phyloP scores from a whole-genome alignment of 1,140 invertebrate genomes.

The Babylonia areolata region DNA sequence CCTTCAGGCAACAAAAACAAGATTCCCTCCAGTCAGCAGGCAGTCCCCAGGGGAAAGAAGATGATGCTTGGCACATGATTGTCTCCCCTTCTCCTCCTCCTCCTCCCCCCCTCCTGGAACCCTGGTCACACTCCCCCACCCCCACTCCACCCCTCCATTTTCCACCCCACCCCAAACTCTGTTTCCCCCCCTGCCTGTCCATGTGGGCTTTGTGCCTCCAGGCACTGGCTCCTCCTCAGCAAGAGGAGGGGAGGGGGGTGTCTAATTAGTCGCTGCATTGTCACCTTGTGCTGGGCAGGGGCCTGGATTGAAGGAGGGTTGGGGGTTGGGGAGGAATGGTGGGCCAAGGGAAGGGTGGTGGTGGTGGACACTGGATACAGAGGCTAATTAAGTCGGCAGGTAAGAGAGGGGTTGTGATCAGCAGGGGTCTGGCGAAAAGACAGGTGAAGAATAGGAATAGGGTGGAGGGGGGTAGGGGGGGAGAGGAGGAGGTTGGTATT shows the following conservation, averaged over 20 bases:
- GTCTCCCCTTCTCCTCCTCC: conserved; percentile 25
- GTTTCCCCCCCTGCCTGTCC: neutral
- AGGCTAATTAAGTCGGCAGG: conserved; percentile 34
- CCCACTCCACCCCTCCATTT: neutral
- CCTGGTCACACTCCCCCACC: neutral
- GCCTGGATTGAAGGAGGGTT: neutral
- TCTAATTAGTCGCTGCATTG: conserved; percentile 20
- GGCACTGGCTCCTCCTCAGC: neutral
- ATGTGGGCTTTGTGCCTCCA: conserved; percentile 2
- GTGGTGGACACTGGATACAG: neutral
- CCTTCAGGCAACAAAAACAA: conserved; percentile 25
- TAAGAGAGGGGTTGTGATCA: conserved; percentile 14
- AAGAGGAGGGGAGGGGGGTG: neutral
- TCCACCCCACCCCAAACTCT: neutral
- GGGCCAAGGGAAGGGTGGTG: no score
- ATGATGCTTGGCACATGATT: neutral
- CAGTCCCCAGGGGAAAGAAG: conserved; percentile 1
- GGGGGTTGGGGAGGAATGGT: no score
- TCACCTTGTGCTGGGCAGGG: neutral
- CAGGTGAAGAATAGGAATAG: conserved; percentile 17
- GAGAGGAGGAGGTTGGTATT: no score
- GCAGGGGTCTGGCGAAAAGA: conserved; percentile 4
- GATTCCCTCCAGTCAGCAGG: conserved; percentile 17
- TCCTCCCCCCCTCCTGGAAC: neutral
- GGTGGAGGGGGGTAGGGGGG: neutral